These are phyloP conservation scores for Neoitamus cyanurus DNA, from an alignment of 2,888 invertebrate genomes.

Conservation along the genomic window DNA sequence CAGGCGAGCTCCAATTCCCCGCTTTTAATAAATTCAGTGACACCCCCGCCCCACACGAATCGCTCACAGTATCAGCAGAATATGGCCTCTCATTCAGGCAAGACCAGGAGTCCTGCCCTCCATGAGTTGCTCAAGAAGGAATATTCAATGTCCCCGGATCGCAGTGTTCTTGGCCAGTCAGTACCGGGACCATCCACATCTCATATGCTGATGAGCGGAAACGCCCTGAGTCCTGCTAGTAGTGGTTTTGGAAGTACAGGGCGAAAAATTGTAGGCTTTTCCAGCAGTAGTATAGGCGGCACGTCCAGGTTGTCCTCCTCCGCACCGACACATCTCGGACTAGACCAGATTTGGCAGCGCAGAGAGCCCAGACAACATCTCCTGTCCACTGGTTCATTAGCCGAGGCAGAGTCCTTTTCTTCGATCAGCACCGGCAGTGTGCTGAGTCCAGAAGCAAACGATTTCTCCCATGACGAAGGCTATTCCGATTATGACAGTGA, in stretches of 20 bases:
- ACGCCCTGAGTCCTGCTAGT: conserved; percentile 62
- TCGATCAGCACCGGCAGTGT: conserved; percentile 85
- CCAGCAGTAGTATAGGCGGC: conserved; percentile 54
- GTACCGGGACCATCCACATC: conserved; percentile 72
- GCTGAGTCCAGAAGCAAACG: conserved; percentile 82
- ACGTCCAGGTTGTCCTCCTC: conserved; percentile 83
- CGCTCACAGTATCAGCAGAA: conserved; percentile 62
- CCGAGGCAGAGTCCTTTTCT: conserved; percentile 86
- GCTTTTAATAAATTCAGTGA: conserved; percentile 64
- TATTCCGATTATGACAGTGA: conserved; percentile 87
- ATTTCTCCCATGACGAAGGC: conserved; percentile 86
- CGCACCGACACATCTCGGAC: conserved; percentile 85
- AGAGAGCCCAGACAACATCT: conserved; percentile 89
- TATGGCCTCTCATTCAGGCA: conserved; percentile 48
- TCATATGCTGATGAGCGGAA: conserved; percentile 65
- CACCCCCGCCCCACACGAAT: conserved; percentile 66
- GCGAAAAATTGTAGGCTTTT: conserved; percentile 50
- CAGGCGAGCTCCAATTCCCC: conserved; percentile 69
- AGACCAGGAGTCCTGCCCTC: conserved; percentile 66
- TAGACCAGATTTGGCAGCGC: conserved; percentile 88
- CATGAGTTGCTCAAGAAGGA: conserved; percentile 78
- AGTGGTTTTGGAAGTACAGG: conserved; percentile 63
- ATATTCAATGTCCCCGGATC: conserved; percentile 70
- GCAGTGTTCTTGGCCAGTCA: conserved; percentile 73
- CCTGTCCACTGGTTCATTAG: conserved; percentile 84